Percentiles rank a stretch among this genome's conserved stretches.
Conservation (phyloP, 2,797 vertebrate genomes). For the Labroides dimidiatus region DNA sequence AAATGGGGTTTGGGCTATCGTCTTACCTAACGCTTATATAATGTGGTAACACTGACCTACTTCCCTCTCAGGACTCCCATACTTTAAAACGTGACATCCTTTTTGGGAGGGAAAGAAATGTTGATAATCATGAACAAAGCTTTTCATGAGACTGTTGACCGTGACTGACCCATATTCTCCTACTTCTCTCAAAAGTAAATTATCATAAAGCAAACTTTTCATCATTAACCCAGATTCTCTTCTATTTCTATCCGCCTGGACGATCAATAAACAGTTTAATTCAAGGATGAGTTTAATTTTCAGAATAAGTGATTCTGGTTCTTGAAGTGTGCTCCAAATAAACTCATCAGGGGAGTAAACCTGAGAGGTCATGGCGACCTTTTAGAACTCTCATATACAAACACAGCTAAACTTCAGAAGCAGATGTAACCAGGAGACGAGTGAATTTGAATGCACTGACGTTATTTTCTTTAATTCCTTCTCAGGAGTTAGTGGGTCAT, state of each 20-base stretch:
- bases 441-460: constrained; percentile 22
- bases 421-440: background rate
- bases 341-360: background rate
- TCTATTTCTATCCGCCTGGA: background rate
- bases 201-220: constrained; percentile 8
- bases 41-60: constrained; percentile 73
- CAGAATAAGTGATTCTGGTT: background rate
- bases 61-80: constrained; percentile 42
- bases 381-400: background rate
- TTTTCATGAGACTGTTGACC: constrained; percentile 14
- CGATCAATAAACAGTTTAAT: background rate
- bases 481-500: constrained; percentile 59
- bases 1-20: constrained; percentile 56
- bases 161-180: constrained; percentile 43
- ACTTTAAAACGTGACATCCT: constrained; percentile 51
- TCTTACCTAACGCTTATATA: constrained; percentile 68
- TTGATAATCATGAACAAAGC: constrained; percentile 21
- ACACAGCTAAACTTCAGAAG: background rate
- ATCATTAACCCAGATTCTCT: background rate
- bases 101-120: constrained; percentile 12
- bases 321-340: background rate
- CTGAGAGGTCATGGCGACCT: background rate
- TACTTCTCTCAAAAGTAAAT: background rate
- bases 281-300: background rate
- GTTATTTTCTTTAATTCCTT: constrained; percentile 34